phyloP scores from a whole-genome alignment of 2,888 invertebrate species.

The Acrocyrtus sp. region DNA sequence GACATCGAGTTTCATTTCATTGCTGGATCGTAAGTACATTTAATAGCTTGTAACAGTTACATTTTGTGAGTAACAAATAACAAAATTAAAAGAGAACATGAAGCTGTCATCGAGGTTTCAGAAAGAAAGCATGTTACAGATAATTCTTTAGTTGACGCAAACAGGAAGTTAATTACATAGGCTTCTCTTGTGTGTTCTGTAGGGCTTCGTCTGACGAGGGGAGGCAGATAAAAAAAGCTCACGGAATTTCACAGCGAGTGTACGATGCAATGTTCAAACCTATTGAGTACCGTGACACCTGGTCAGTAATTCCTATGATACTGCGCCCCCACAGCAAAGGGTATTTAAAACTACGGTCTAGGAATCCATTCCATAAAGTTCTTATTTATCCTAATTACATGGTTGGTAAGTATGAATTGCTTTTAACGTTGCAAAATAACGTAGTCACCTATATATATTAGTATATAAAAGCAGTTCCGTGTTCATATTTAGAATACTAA shows the following conservation, averaged over 20 bases:
- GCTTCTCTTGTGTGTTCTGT: constrained; percentile 19
- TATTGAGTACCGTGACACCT: constrained; percentile 78
- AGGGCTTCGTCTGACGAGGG: constrained; percentile 66
- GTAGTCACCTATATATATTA: too few relatives aligned
- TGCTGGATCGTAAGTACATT: constrained; percentile 73
- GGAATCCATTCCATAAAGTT: constrained; percentile 49
- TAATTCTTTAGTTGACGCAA: too few relatives aligned
- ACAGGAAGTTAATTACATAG: constrained; percentile 11
- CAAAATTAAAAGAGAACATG: background rate
- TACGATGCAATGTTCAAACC: constrained; percentile 84
- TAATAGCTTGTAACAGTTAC: constrained; percentile 10
- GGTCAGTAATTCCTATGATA: constrained; percentile 69
- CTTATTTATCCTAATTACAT: constrained; percentile 57
- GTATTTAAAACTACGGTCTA: constrained; percentile 45
- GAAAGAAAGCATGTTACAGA: too few relatives aligned
- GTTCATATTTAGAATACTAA: too few relatives aligned
- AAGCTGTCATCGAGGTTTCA: too few relatives aligned
- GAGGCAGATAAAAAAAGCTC: constrained; percentile 65
- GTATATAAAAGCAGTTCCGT: too few relatives aligned
- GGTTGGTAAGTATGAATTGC: constrained; percentile 45
- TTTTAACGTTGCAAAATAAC: too few relatives aligned
- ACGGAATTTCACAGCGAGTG: constrained; percentile 80
- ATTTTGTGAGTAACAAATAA: background rate
- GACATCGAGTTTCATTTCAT: constrained; percentile 95
- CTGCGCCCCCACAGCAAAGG: constrained; percentile 52